Conservation (phyloP, 2,113 vertebrate genomes). For the Nycticebus coucang region DNA sequence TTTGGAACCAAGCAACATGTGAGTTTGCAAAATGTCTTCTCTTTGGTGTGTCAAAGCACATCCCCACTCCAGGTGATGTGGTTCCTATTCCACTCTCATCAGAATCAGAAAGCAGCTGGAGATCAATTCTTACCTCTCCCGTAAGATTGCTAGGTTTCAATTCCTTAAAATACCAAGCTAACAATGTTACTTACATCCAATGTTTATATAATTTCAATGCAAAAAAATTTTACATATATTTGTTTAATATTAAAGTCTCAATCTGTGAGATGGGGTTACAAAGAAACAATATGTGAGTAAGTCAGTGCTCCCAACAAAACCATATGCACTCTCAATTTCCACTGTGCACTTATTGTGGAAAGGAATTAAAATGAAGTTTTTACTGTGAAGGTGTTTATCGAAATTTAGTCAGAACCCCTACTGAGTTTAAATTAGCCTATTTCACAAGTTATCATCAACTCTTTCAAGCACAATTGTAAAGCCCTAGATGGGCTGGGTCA, state of each 20-base stretch:
- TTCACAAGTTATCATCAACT: background rate
- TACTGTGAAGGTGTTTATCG: background rate
- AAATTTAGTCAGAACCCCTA: background rate
- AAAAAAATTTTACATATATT: constrained; percentile 42
- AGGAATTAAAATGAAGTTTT: background rate
- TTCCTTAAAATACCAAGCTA: constrained; percentile 39
- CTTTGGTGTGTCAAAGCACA: constrained; percentile 53
- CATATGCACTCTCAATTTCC: background rate
- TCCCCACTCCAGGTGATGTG: background rate
- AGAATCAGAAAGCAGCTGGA: background rate
- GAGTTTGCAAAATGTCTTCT: background rate
- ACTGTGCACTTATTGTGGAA: background rate
- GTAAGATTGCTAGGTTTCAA: background rate
- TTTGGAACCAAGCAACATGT: background rate
- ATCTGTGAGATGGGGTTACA: constrained; percentile 48
- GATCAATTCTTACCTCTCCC: background rate
- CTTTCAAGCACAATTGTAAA: background rate
- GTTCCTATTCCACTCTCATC: background rate
- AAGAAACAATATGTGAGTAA: background rate
- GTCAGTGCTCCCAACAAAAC: background rate
- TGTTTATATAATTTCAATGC: constrained; percentile 68
- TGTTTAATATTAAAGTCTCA: constrained; percentile 42
- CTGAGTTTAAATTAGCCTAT: background rate
- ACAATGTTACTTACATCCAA: constrained; percentile 44
- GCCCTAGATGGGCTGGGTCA: background rate